Base-by-base conservation (phyloP, 1,140 invertebrate species). In the Drosophila orena region DNA sequence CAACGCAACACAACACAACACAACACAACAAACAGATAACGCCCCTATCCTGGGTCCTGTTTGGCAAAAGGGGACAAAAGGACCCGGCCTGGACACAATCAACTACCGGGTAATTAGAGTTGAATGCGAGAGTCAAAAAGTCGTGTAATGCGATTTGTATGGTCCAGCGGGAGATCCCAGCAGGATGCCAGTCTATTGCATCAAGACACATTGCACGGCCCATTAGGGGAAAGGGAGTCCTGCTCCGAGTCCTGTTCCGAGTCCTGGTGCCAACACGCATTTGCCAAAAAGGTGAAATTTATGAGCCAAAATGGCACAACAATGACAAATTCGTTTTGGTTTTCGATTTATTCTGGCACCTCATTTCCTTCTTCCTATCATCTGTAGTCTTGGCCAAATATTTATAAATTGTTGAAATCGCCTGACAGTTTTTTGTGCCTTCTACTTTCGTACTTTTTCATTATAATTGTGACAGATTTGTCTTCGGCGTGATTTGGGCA, bases 101-200 rank as follows among this genome's bases (percentile, higher is more conserved):
- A 76, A 88, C 83, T 86, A 86, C 83, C 83, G 83, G 79, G 83
- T 86, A 86, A 86, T 86, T 86, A 86, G 84, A 86, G 83, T 79
- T 83, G 84, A 86, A 86, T 86, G 84, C 64, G 43, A 34, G 56
- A 88, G 84, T 88, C 84, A 78, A 88, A 86, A 89, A 88, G 84
- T 88, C 84, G 76, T 89, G 84, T 88, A 89, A 88, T 88, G 80
- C 84, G 84, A 88, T 88, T 88, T 89, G 84, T 88, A 88, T 84
- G 79, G 66, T 79, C 57, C 84, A 84, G 84, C 83, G 60, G 84
- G 83, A 89, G 57, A 72, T 59, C 76, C 53, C 68, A 34, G 37
- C 61, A 88, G 75, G 79, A 69, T 81, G 57, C 8, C 68, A 78
- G 54, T 47, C 58, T 68, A 72, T 89, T 83, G 68, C 84, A 88